Conservation (phyloP, 2,113 vertebrate species). For the Microcebus jonahi region DNA sequence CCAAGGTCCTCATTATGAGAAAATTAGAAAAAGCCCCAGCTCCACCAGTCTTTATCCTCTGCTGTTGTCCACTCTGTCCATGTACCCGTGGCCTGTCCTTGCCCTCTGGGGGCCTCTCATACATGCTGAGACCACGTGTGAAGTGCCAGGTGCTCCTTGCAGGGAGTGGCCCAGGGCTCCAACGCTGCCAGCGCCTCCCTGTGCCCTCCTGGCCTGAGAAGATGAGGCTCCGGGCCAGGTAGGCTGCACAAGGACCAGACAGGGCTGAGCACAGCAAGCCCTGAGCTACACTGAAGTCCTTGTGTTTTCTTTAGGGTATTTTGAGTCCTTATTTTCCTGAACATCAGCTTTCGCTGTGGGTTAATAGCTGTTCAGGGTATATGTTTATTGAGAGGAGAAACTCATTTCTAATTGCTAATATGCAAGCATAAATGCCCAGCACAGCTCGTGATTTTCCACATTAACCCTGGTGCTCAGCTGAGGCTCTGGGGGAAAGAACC, state of each 20-base stretch:
- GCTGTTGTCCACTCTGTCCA: not conserved
- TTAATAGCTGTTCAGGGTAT: conserved; percentile 57
- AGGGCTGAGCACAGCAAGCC: not conserved
- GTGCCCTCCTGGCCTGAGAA: not conserved
- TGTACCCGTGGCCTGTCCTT: not conserved
- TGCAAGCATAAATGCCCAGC: conserved; percentile 41
- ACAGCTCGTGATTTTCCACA: conserved; percentile 43
- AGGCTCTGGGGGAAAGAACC: not conserved
- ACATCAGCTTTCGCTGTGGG: not conserved
- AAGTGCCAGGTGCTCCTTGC: not conserved
- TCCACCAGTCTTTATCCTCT: not conserved
- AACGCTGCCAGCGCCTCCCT: fast-evolving
- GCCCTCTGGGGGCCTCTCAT: not conserved
- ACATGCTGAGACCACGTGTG: not conserved
- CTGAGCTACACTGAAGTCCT: not conserved
- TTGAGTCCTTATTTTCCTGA: not conserved
- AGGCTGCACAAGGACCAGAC: not conserved
- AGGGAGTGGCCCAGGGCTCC: not conserved
- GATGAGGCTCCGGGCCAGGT: not conserved
- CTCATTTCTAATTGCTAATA: conserved; percentile 80
- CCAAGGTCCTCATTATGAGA: not conserved
- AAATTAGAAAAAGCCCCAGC: not conserved
- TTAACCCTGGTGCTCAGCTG: conserved; percentile 64
- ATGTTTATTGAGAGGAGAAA: conserved; percentile 64
- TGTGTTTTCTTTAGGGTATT: not conserved